Conservation (phyloP, 1,140 invertebrate species). For the Vollenhovia emeryi region DNA sequence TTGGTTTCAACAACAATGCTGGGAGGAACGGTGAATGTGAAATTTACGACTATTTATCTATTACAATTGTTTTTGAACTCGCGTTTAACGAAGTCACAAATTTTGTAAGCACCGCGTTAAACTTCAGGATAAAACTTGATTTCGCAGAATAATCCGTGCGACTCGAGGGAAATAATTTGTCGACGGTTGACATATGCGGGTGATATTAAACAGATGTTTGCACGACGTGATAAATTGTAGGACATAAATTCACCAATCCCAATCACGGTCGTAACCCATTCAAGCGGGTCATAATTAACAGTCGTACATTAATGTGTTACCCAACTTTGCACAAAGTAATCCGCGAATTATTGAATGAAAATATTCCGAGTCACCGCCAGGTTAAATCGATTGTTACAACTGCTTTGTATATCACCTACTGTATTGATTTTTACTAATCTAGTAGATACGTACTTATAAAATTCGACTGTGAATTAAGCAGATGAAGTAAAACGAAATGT, state of each 20-base stretch:
- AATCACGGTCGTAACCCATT: conserved; percentile 35
- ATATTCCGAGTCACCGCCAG: background rate
- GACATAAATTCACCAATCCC: conserved; percentile 38
- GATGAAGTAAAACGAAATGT: no score
- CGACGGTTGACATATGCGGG: conserved; percentile 39
- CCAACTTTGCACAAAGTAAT: background rate
- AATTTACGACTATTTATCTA: conserved; percentile 9
- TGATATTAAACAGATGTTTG: conserved; percentile 54
- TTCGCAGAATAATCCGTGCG: background rate
- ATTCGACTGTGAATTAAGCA: conserved; percentile 15
- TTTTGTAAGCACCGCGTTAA: background rate
- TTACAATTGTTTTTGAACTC: conserved; percentile 11
- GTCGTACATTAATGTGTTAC: conserved; percentile 8
- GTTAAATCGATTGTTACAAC: background rate
- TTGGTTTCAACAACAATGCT: background rate
- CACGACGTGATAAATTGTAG: conserved; percentile 41
- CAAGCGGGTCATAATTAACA: conserved; percentile 31
- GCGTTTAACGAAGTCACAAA: background rate
- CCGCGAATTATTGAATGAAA: conserved; percentile 7
- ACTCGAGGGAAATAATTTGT: conserved; percentile 42
- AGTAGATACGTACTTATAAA: background rate
- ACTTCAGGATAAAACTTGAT: conserved; percentile 5
- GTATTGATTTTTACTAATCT: background rate
- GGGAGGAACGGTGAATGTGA: background rate
- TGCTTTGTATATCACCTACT: background rate